These are phyloP conservation scores for Elanus axillaris DNA, from an alignment of 2,113 vertebrate genomes.

Conservation along the genomic window DNA sequence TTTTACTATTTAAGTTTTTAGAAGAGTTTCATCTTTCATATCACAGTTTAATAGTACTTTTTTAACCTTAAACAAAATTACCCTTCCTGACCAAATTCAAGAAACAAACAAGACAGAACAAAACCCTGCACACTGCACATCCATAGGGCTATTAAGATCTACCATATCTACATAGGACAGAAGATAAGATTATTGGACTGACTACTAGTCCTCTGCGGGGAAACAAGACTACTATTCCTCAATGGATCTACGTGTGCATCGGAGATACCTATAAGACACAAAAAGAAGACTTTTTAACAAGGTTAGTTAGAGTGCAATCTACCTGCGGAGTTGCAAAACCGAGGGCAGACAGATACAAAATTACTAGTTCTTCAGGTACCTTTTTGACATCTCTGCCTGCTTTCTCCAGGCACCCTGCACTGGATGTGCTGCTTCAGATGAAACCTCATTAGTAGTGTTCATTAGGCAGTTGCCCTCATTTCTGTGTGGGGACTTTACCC, in stretches of 20 bases:
- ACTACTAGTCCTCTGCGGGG: slow-evolving; percentile 75
- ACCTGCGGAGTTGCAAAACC: slow-evolving; percentile 48
- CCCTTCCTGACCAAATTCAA: slow-evolving; percentile 15
- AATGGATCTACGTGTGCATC: slow-evolving; percentile 73
- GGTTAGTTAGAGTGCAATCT: slow-evolving; percentile 75
- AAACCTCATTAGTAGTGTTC: neutral
- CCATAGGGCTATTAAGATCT: slow-evolving; percentile 78
- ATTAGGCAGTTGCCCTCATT: slow-evolving; percentile 11
- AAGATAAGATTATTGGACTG: slow-evolving; percentile 80
- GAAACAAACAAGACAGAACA: slow-evolving; percentile 40
- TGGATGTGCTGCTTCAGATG: slow-evolving; percentile 24
- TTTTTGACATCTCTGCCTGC: neutral
- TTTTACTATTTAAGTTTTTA: neutral
- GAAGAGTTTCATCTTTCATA: neutral
- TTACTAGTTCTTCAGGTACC: slow-evolving; percentile 1
- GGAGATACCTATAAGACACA: slow-evolving; percentile 75
- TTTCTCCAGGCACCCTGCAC: neutral
- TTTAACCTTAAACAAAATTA: neutral
- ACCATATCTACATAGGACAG: slow-evolving; percentile 77
- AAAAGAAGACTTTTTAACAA: slow-evolving; percentile 76
- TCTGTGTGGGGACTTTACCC: neutral
- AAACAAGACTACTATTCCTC: slow-evolving; percentile 76
- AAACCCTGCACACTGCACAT: slow-evolving; percentile 65
- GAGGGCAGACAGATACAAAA: slow-evolving; percentile 42
- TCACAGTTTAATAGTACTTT: neutral